Conservation (phyloP, 2,113 vertebrate genomes). For the Siniperca knerii region DNA sequence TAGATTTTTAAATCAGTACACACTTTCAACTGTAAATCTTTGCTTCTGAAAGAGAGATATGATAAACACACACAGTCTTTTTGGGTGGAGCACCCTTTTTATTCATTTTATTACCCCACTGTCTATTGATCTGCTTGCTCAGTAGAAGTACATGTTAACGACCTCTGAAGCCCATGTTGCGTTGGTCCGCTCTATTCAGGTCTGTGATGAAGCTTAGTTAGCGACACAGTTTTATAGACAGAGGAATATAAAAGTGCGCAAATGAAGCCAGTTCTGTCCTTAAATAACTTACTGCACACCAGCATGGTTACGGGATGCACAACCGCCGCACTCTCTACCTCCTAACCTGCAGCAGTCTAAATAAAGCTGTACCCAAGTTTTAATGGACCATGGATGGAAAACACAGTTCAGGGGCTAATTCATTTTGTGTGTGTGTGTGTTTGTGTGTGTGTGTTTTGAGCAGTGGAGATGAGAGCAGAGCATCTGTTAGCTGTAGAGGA, state of each 20-base stretch:
- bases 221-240: background rate
- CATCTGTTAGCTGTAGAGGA: conserved; percentile 53
- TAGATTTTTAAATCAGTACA: background rate
- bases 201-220: background rate
- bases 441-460: conserved; percentile 24
- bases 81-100: too few species aligned
- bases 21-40: background rate
- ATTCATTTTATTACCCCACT: too few species aligned
- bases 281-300: background rate
- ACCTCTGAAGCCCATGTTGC: background rate
- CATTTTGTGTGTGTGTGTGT: conserved; percentile 39
- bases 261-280: conserved; percentile 1
- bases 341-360: conserved; percentile 50
- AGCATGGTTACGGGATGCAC: background rate
- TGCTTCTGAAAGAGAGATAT: background rate
- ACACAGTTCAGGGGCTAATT: conserved; percentile 64
- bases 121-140: background rate
- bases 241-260: background rate
- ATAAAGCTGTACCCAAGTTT: conserved; percentile 58
- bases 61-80: background rate
- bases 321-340: conserved; percentile 14
- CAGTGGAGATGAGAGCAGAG: conserved; percentile 10
- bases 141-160: background rate
- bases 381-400: conserved; percentile 69
- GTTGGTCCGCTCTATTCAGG: too few species aligned